Percentiles rank a stretch among this genome's conserved stretches.
Evolutionary conservation across 1,140 invertebrate species (phyloP).

Genomic region (Microplitis demolitor): DNA sequence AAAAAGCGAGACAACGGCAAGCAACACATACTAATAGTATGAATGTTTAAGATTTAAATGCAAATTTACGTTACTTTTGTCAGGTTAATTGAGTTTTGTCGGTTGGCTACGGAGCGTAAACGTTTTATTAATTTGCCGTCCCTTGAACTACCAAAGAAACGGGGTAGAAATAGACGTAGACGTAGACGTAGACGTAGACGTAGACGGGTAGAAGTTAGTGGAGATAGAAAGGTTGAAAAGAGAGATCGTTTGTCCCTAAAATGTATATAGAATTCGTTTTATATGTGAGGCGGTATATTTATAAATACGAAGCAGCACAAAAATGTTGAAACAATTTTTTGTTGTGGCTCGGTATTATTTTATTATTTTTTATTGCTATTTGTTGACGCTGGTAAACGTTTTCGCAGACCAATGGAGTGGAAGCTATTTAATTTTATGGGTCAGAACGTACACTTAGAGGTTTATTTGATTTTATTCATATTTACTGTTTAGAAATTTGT

Average conservation of each 20-base stretch:
- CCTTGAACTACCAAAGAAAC: not conserved
- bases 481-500: too few relatives aligned
- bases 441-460: too few relatives aligned
- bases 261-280: constrained; percentile 18
- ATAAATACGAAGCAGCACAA: too few relatives aligned
- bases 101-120: constrained; percentile 23
- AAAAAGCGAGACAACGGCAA: not conserved
- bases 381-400: too few relatives aligned
- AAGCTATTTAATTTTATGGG: too few relatives aligned
- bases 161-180: not conserved
- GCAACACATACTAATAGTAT: constrained; percentile 14
- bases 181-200: constrained; percentile 1
- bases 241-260: not conserved
- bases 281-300: too few relatives aligned
- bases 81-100: constrained; percentile 44
- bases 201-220: not conserved
- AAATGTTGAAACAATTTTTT: too few relatives aligned
- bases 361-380: too few relatives aligned
- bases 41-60: constrained; percentile 46
- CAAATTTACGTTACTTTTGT: constrained; percentile 42
- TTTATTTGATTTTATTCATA: too few relatives aligned
- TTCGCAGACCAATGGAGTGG: too few relatives aligned
- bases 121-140: constrained; percentile 27
- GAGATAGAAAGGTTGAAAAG: too few relatives aligned
- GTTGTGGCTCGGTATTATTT: too few relatives aligned